phyloP scores from a whole-genome alignment of 2,113 vertebrate genomes.

The Paedocypris sp. region DNA sequence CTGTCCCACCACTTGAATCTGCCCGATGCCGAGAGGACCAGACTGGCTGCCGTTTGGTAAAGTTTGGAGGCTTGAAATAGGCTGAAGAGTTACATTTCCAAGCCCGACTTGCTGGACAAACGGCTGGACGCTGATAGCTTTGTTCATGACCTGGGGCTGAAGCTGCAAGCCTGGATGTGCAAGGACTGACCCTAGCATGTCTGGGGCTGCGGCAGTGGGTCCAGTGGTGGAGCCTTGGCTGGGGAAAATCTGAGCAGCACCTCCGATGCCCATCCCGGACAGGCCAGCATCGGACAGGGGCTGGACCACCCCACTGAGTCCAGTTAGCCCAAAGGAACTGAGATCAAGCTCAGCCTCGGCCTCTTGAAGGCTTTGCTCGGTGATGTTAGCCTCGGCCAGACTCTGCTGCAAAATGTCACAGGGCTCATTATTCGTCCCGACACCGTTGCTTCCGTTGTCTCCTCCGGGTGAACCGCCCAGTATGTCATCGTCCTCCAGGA shows the following conservation, averaged over 20 bases:
- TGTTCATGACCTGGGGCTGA: conserved; percentile 87
- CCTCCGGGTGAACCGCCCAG: conserved; percentile 69
- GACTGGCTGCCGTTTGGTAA: conserved; percentile 82
- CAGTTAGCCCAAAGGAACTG: conserved; percentile 81
- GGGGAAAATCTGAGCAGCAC: conserved; percentile 70
- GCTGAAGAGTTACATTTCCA: conserved; percentile 89
- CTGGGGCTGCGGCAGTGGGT: conserved; percentile 54
- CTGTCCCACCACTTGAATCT: conserved; percentile 89
- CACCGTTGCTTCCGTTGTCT: conserved; percentile 58
- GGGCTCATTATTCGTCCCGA: conserved; percentile 69
- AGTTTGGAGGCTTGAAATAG: conserved; percentile 79
- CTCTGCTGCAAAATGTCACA: conserved; percentile 98
- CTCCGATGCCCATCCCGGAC: conserved; percentile 57
- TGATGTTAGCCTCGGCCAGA: conserved; percentile 94
- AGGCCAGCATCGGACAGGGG: conserved; percentile 71
- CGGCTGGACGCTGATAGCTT: conserved; percentile 84
- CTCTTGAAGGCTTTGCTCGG: conserved; percentile 86
- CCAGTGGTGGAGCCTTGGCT: conserved; percentile 49
- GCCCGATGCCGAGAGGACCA: conserved; percentile 75
- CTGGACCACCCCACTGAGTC: conserved; percentile 75
- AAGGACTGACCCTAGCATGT: conserved; percentile 80
- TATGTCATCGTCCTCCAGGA: conserved; percentile 88
- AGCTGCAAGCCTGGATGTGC: conserved; percentile 79
- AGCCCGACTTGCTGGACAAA: conserved; percentile 86
- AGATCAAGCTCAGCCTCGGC: conserved; percentile 87